Base-by-base conservation (phyloP, 2,888 invertebrate species). In the Bugulina stolonifera region DNA sequence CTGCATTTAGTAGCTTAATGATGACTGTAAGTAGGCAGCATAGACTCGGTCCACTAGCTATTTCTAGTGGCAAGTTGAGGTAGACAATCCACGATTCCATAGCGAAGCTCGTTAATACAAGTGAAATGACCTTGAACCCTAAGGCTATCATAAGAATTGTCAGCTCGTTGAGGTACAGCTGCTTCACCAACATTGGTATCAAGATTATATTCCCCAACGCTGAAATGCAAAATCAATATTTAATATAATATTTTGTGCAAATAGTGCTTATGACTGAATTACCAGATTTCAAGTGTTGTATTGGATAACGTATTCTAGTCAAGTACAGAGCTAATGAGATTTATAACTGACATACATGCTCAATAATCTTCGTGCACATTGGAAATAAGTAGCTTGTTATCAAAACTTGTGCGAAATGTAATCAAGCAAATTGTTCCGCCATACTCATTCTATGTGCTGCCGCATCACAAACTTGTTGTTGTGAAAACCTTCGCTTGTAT, bases 171-270 rank as follows among this genome's bases (percentile, higher is more conserved):
- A 57, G 23, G 10, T 57, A 5, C 5, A 57, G n/a, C n/a, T 57
- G 57, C 27, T 57, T 57, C 23, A 57, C 57, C n/a, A 57, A 23
- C 10, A 57, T 57, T 22, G 57, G 57, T n/a, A 57, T 57, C 57
- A 57, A n/a, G 10, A 57, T 5, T 25, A 57, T 22, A 27, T 25
- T 57, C 5, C 57, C 57, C 5, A 57, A 5, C 5, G 23, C 57
- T 57, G n/a, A 22, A 57, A 57, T 23, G 18, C 52, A 52, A 57
- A 57, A 25, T 22, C n/a, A 25, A 57, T 25, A 27, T n/a, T n/a
- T n/a, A n/a, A n/a, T n/a, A n/a, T n/a, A 43, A 43, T 43, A 43
- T 43, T 18, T 43, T 43, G 18, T 43, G 43, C 43, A 43, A 43
- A 18, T 43, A 18, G 10, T 10, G 43, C 43, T 43, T n/a, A n/a